Evolutionary conservation across 2,888 invertebrate genomes (phyloP), one percentile per base, ranked within the genome.

Genomic region (Amphipyra berbera): DNA sequence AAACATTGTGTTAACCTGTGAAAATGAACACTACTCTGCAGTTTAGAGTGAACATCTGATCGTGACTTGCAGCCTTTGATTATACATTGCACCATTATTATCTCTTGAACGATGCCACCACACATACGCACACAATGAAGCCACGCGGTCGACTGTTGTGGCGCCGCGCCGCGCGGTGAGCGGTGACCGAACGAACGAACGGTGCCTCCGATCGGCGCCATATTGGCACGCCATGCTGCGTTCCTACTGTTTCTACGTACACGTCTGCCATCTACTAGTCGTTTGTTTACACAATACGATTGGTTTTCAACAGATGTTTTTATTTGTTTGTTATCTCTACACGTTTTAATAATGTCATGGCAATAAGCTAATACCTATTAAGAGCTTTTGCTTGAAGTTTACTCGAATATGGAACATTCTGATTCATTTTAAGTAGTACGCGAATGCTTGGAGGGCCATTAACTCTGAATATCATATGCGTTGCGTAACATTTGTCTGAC

Each of bases 21-120:
- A 30, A 65, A 65, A 41, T 57, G 57, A 38, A 65, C 0, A 37
- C 10, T 6, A 9, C 6, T 1, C 14, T 37, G 1, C 12, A 33
- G 1, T n/a, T 10, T 8, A 30, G 8, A 9, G 37, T 21, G 4
- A 5, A 65, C 30, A 37, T 65, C 64, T 5, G 64, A 65, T 37
- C 64, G 35, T 33, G 64, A 57, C 14, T 10, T 41, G 46, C 64
- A 65, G n/a, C 57, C 49, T 1, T n/a, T 12, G 21, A 65, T 9
- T 30, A 15, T 30, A 33, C 64, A 65, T 46, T 66, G 67, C 37
- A 66, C 66, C 64, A 65, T 65, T 50, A 37, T 65, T 38, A 40
- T 48, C 10, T 30, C 7, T 37, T 4, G 30, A 41, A 40, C n/a
- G 12, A 21, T 41, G 33, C 33, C 38, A 47, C 33, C 38, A 47